Evolutionary conservation across 2,797 vertebrate species (phyloP).

Genomic region (Lindbergichthys nudifrons): DNA sequence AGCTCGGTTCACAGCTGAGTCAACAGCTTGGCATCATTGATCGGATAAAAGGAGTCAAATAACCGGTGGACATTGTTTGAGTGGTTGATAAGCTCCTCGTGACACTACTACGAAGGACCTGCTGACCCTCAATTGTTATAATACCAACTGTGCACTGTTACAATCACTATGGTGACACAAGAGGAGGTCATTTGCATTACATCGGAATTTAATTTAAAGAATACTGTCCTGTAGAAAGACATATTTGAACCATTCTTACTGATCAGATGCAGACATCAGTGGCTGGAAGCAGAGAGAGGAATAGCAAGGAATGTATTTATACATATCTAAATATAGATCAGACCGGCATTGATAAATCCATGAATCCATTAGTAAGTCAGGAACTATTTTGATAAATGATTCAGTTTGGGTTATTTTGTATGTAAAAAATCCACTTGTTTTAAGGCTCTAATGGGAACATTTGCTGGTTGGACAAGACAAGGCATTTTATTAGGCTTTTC

Average conservation of each 20-base stretch:
- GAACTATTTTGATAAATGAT: neutral
- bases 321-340: neutral
- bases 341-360: neutral
- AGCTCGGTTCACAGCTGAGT: constrained; percentile 35
- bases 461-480: too few relatives aligned
- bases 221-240: neutral
- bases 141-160: neutral
- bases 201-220: neutral
- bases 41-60: constrained; percentile 41
- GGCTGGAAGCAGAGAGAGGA: neutral
- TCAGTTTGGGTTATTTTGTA: neutral
- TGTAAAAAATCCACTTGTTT: neutral
- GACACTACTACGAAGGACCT: neutral
- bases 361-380: neutral
- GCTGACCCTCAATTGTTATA: neutral
- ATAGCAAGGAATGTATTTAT: neutral
- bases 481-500: too few relatives aligned
- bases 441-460: neutral
- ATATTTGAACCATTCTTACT: neutral
- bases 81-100: neutral
- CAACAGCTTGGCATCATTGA: constrained; percentile 43
- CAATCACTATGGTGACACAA: neutral
- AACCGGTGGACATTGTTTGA: constrained; percentile 2
- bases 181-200: neutral
- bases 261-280: too few relatives aligned